These are phyloP conservation scores for Sphecodes monilicornis DNA, from an alignment of 2,888 invertebrate genomes.

Conservation along the genomic window DNA sequence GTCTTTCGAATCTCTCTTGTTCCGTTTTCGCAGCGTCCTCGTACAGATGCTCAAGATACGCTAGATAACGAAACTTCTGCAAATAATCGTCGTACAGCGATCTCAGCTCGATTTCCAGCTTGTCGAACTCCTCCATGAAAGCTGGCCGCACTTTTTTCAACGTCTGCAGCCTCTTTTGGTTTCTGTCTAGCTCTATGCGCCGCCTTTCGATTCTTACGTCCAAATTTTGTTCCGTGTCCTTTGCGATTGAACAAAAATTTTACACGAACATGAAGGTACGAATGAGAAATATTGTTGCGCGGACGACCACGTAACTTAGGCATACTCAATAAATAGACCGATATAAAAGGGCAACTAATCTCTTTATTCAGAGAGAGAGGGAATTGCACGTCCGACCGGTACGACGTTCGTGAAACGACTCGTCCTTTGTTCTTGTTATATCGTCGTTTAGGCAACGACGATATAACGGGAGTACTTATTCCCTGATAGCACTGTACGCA, in stretches of 20 bases:
- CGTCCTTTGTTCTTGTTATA: no score
- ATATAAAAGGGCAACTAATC: no score
- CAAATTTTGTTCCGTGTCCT: slow-evolving; percentile 94
- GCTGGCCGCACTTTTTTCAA: slow-evolving; percentile 98
- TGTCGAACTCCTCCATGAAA: slow-evolving; percentile 97
- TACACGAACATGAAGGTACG: no score
- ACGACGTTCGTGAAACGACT: no score
- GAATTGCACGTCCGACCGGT: no score
- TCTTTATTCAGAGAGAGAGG: no score
- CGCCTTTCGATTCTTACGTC: slow-evolving; percentile 97
- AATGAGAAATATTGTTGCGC: no score
- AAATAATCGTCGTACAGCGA: slow-evolving; percentile 95
- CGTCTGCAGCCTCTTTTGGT: slow-evolving; percentile 96
- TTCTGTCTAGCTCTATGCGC: slow-evolving; percentile 94
- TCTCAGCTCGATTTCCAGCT: slow-evolving; percentile 93
- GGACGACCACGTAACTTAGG: no score
- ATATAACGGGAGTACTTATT: no score
- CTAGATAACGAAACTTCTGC: slow-evolving; percentile 93
- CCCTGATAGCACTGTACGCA: no score
- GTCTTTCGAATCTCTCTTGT: slow-evolving; percentile 91
- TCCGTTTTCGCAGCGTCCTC: slow-evolving; percentile 92
- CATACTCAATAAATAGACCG: no score
- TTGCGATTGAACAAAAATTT: neutral
- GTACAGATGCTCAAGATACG: slow-evolving; percentile 94
- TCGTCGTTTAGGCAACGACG: no score